Percentiles rank a stretch among this genome's conserved stretches.
phyloP scores from a whole-genome alignment of 2,797 vertebrate species.

The Morus bassanus region DNA sequence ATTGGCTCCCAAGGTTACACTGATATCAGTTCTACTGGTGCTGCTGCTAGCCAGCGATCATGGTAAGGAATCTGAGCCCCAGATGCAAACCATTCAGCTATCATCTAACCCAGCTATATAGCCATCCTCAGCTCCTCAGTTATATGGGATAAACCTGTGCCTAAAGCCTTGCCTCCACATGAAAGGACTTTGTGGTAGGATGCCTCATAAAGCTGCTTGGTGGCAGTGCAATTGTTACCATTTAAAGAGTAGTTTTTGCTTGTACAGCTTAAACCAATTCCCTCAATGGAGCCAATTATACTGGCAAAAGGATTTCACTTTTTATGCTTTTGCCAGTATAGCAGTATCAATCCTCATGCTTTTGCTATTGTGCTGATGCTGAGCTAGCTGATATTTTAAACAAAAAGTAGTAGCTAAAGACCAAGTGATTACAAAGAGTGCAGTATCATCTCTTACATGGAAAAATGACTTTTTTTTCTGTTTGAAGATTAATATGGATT shows the following conservation, averaged over 20 bases:
- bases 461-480: not conserved
- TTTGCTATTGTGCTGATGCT: not conserved
- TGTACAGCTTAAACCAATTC: constrained; percentile 8
- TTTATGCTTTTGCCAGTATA: not conserved
- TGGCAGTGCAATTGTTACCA: not conserved
- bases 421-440: not conserved
- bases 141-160: constrained; percentile 16
- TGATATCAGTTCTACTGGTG: no score
- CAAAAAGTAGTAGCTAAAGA: not conserved
- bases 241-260: constrained; percentile 14
- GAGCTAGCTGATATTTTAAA: not conserved
- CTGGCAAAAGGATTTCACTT: not conserved
- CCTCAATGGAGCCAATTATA: not conserved
- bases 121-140: not conserved
- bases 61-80: fast-evolving
- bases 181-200: not conserved
- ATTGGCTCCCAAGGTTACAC: not conserved
- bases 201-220: not conserved
- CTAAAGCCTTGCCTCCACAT: not conserved
- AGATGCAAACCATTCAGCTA: not conserved
- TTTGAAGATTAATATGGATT: not conserved
- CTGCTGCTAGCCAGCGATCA: not conserved
- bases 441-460: not conserved
- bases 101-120: not conserved
- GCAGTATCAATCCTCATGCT: not conserved